Evolutionary conservation across 1,140 invertebrate species (phyloP), one percentile per base, ranked within the genome.

Genomic region (Pinna nobilis): DNA sequence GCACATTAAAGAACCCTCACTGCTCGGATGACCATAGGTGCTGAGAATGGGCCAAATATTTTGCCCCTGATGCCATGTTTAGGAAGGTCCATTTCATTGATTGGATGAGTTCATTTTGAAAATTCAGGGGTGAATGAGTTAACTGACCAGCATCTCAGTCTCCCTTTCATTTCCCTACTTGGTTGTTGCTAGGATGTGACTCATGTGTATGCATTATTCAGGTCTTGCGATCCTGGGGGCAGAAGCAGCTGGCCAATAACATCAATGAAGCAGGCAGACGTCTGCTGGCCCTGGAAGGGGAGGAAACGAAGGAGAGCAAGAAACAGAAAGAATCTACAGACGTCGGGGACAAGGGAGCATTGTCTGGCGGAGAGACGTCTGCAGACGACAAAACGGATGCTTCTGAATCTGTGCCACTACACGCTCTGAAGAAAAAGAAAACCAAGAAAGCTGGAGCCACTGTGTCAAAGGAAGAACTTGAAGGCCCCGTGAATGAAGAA

Each of bases 221-320:
- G 86, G 80, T 85, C 23, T 65, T 89, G 71, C 77, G 85, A 44
- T 81, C 79, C 23, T 87, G 86, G 84, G 86, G 85, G 15, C 86
- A 88, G 77, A 87, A 84, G 64, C 51, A 78, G 6, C 76, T 88
- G 9, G 85, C 88, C 25, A 84, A 82, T 59, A 83, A 73, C 49
- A 59, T 88, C 11, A 88, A 87, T 74, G 86, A 88, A 23, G 74
- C 82, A 13, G 87, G 87, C 0, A 70, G 86, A 30, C 80, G 81
- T 63, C 71, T 89, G 25, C 72, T 89, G 47, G 72, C 80, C 15
- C 50, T 82, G 44, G 66, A 70, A 30, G 50, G 63, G 20, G 75
- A 73, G 9, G 67, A 70, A 18, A 57, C 47, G 23, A 79, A 77
- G 51, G 75, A 73, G 57, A 32, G 13, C 37, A 66, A 41, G 60